These are phyloP conservation scores for Frankliniella fusca DNA, from an alignment of 2,888 invertebrate genomes.

Conservation along the genomic window DNA sequence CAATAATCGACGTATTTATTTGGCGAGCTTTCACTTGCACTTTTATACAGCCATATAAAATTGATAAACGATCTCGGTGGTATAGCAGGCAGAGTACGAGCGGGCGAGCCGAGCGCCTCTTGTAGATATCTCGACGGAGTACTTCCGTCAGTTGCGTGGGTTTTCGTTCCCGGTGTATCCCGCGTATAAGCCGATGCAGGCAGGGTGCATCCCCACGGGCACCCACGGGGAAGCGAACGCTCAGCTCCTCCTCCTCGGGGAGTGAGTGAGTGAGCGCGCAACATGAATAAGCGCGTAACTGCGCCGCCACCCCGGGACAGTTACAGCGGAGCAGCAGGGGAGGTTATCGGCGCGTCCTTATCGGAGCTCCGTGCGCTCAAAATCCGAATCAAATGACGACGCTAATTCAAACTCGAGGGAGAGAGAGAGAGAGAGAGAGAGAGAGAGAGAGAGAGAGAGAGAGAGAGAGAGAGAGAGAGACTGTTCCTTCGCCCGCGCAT, in stretches of 20 bases:
- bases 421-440: background rate
- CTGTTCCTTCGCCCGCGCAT: background rate
- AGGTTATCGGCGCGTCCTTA: too few relatives aligned
- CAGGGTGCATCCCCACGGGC: background rate
- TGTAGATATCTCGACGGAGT: background rate
- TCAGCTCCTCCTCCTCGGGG: too few relatives aligned
- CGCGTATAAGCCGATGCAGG: background rate
- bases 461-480: background rate
- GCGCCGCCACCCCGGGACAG: too few relatives aligned
- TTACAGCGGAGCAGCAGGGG: too few relatives aligned
- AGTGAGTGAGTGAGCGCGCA: too few relatives aligned
- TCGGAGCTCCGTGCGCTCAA: too few relatives aligned
- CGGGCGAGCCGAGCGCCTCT: background rate
- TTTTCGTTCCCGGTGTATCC: background rate
- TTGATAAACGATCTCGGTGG: conserved; percentile 9
- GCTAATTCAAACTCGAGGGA: background rate
- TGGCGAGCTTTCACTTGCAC: conserved; percentile 17
- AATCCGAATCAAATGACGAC: too few relatives aligned
- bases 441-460: background rate
- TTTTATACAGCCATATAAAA: conserved; percentile 25
- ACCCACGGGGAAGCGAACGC: background rate
- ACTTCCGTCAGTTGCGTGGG: background rate
- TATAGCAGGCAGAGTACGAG: background rate
- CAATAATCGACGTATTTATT: conserved; percentile 19
- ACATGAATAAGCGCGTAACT: too few relatives aligned